These are phyloP conservation scores for Ganaspis sp. DNA, from an alignment of 1,140 invertebrate species.

Conservation along the genomic window DNA sequence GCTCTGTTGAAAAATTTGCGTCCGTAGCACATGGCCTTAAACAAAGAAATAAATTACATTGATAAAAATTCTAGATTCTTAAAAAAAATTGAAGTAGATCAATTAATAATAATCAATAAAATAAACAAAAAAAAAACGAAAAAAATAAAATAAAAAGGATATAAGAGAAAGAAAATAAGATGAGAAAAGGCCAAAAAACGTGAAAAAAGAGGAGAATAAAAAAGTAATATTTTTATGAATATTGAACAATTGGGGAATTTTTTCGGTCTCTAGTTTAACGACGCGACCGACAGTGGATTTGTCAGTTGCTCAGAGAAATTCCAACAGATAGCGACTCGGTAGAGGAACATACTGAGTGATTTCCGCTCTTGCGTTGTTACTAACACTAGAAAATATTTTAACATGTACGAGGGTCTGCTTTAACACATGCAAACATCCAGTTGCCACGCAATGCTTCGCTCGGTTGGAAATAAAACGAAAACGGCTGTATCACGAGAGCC, in stretches of 20 bases:
- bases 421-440: not conserved
- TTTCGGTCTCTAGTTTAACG: not conserved
- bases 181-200: no score
- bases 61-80: no score
- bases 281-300: not conserved
- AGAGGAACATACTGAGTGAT: not conserved
- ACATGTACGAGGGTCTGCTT: not conserved
- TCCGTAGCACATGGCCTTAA: no score
- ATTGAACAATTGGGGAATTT: not conserved
- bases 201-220: no score
- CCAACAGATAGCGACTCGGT: conserved; percentile 29
- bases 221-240: no score
- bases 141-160: no score
- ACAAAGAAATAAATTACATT: no score
- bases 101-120: no score
- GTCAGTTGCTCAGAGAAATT: not conserved
- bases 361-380: not conserved
- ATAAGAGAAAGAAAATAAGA: no score
- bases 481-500: conserved; percentile 49
- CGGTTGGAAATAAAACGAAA: conserved; percentile 40
- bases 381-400: not conserved
- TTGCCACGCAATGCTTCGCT: conserved; percentile 43
- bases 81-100: no score
- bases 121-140: no score
- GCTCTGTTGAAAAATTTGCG: no score